Evolutionary conservation across 2,113 vertebrate species (phyloP).

Genomic region (Perca schrenkii): DNA sequence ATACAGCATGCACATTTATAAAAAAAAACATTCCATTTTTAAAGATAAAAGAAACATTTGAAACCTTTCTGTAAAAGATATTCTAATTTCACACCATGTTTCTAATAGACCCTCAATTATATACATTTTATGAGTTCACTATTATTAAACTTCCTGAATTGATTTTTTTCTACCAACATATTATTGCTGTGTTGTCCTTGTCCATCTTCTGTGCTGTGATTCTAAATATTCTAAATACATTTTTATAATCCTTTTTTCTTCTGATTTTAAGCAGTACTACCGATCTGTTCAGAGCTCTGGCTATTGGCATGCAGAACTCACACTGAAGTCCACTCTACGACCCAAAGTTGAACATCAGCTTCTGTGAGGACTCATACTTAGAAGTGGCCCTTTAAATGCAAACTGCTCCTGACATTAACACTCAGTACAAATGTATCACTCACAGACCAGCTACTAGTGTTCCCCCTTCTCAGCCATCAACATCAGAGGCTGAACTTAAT

Average conservation of each 20-base stretch:
- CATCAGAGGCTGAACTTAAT: slow-evolving; percentile 59
- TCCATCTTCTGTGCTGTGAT: neutral
- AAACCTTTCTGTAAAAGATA: neutral
- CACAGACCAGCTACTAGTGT: slow-evolving; percentile 50
- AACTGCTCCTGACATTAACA: slow-evolving; percentile 57
- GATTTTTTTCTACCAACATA: neutral
- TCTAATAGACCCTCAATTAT: neutral
- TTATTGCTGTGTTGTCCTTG: neutral
- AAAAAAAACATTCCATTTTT: no score
- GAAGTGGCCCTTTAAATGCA: slow-evolving; percentile 37
- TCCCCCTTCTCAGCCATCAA: slow-evolving; percentile 40
- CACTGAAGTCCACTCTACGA: neutral
- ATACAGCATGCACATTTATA: neutral
- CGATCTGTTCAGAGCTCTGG: neutral
- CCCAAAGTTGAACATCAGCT: slow-evolving; percentile 27
- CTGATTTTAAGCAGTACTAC: neutral
- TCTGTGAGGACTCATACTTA: slow-evolving; percentile 12
- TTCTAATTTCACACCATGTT: neutral
- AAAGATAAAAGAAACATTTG: no score
- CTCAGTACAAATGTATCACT: slow-evolving; percentile 62
- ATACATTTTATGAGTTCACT: neutral
- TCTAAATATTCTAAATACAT: neutral
- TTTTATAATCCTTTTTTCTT: slow-evolving; percentile 1
- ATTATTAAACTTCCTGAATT: neutral
- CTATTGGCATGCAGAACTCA: neutral